Evolutionary conservation across 2,888 invertebrate genomes (phyloP).

Genomic region (Drosophila seclusa): DNA sequence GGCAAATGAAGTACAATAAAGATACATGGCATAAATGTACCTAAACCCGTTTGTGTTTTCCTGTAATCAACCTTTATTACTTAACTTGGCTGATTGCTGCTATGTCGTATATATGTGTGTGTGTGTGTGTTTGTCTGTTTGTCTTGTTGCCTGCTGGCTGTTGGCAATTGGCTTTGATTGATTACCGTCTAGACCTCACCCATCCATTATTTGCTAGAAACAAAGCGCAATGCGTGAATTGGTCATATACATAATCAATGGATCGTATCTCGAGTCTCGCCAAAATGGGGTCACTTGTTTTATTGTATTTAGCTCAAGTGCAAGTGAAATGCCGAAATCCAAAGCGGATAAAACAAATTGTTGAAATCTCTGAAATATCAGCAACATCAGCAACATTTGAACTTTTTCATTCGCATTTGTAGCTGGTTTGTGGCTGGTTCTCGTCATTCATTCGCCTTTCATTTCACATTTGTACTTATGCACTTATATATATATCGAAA

Average conservation of each 20-base stretch:
- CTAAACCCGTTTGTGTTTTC: constrained; percentile 46
- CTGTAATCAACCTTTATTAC: constrained; percentile 57
- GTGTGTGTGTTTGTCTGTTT: not conserved
- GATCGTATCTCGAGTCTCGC: constrained; percentile 7
- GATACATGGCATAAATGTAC: constrained; percentile 13
- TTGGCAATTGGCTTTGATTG: constrained; percentile 62
- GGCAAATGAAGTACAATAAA: constrained; percentile 19
- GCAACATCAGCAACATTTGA: constrained; percentile 43
- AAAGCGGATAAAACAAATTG: not conserved
- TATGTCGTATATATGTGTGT: not conserved
- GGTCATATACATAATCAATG: constrained; percentile 43
- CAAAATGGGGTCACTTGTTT: constrained; percentile 64
- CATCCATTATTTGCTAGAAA: constrained; percentile 56
- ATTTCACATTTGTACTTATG: constrained; percentile 1
- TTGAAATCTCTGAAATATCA: not conserved
- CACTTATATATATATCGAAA: constrained; percentile 1
- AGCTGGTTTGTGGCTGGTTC: constrained; percentile 16
- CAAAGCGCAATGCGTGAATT: constrained; percentile 48
- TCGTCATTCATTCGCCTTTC: constrained; percentile 4
- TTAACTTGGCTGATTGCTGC: constrained; percentile 42
- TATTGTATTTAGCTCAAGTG: constrained; percentile 62
- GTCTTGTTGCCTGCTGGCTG: constrained; percentile 21
- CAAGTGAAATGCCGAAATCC: constrained; percentile 54
- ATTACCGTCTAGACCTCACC: constrained; percentile 60
- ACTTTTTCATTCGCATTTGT: constrained; percentile 39